Evolutionary conservation across 2,113 vertebrate species (phyloP).

Genomic region (Neodon shergylaensis): DNA sequence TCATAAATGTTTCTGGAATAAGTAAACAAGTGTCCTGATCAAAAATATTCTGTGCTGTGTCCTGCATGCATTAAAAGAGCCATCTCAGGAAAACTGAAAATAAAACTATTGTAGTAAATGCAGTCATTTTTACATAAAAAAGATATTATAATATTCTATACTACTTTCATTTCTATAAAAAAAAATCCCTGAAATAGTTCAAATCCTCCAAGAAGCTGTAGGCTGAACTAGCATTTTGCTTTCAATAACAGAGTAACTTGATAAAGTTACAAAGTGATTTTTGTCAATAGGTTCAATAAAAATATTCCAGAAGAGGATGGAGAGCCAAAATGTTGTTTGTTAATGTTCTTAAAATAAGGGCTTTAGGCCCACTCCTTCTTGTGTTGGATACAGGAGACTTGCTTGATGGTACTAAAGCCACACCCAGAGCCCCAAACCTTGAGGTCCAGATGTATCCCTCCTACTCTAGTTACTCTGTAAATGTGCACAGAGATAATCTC

Average conservation of each 20-base stretch:
- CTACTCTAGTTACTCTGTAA: not conserved
- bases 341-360: not conserved
- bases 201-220: not conserved
- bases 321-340: not conserved
- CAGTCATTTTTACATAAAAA: not conserved
- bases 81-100: conserved; percentile 4
- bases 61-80: not conserved
- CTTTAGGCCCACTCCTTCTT: not conserved
- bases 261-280: not conserved
- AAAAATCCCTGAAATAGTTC: not conserved
- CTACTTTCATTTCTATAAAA: conserved; percentile 33
- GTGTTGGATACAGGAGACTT: not conserved
- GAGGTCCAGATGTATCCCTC: accelerated
- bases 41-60: conserved; percentile 12
- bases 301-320: not conserved
- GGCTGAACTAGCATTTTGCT: not conserved
- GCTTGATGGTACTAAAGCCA: not conserved
- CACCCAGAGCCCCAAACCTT: not conserved
- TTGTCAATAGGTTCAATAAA: not conserved
- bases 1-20: not conserved
- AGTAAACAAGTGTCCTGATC: not conserved
- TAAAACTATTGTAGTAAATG: not conserved
- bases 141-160: not conserved
- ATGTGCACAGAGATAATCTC: not conserved
- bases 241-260: not conserved